Evolutionary conservation across 2,113 vertebrate genomes (phyloP).

Genomic region (Anhinga rufa): DNA sequence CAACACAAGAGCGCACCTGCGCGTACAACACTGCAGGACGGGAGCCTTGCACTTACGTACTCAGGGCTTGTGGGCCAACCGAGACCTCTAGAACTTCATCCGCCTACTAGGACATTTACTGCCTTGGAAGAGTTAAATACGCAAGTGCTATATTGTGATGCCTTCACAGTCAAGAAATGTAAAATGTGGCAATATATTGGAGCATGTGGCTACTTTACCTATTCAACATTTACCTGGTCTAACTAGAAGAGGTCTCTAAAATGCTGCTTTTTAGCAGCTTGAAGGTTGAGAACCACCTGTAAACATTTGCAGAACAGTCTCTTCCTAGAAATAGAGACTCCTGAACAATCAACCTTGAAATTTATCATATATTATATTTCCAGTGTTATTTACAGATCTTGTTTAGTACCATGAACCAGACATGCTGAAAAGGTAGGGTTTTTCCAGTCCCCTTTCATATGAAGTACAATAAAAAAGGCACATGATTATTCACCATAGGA

Average conservation of each 20-base stretch:
- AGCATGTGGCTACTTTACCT: slow-evolving; percentile 23
- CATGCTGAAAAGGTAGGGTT: slow-evolving; percentile 69
- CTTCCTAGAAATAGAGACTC: slow-evolving; percentile 12
- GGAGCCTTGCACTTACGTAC: neutral
- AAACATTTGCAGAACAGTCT: slow-evolving; percentile 35
- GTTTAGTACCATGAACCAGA: slow-evolving; percentile 56
- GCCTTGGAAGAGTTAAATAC: neutral
- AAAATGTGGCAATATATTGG: slow-evolving; percentile 5
- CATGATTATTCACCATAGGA: slow-evolving; percentile 64
- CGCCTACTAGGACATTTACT: neutral
- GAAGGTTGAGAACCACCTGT: slow-evolving; percentile 56
- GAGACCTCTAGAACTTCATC: neutral
- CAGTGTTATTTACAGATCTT: slow-evolving; percentile 57
- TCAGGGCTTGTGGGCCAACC: neutral
- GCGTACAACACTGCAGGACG: neutral
- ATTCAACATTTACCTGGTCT: slow-evolving; percentile 35
- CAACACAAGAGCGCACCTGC: neutral
- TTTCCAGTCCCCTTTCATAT: slow-evolving; percentile 44
- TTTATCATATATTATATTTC: neutral
- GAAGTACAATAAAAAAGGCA: slow-evolving; percentile 77
- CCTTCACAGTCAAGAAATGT: neutral
- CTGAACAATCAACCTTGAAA: slow-evolving; percentile 47
- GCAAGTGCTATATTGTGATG: neutral
- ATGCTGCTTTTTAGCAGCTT: slow-evolving; percentile 23
- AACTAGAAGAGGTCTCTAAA: slow-evolving; percentile 45